Evolutionary conservation across 1,140 invertebrate genomes (phyloP).

Genomic region (Trypoxylus dichotomus): DNA sequence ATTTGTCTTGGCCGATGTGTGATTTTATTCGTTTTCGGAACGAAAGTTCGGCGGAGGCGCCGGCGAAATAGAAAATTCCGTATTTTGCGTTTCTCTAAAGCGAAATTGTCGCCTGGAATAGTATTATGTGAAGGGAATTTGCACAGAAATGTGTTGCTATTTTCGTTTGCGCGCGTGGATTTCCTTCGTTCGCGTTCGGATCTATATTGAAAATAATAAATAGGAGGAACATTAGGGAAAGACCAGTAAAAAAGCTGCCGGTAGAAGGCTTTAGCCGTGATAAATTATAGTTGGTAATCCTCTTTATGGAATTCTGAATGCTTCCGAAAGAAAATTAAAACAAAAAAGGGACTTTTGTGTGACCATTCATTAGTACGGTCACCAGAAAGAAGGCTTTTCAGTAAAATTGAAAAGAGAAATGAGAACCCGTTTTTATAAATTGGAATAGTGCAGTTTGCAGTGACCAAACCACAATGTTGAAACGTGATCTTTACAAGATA

Average conservation of each 20-base stretch:
- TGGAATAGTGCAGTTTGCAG: no score
- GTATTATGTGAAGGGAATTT: background rate
- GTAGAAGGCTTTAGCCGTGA: background rate
- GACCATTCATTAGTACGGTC: no score
- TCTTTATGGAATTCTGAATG: background rate
- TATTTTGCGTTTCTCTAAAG: conserved; percentile 9
- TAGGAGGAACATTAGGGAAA: background rate
- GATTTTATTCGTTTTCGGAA: background rate
- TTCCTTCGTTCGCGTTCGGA: background rate
- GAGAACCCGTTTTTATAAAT: no score
- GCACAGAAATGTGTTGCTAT: background rate
- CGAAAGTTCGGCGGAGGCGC: background rate
- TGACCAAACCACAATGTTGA: no score
- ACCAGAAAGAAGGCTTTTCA: no score
- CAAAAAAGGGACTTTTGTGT: no score
- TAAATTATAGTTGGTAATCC: background rate
- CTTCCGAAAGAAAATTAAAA: no score
- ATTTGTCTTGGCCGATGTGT: conserved; percentile 22
- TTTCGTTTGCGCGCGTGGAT: background rate
- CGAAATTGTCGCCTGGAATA: background rate
- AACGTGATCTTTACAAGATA: no score
- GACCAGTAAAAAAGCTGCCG: background rate
- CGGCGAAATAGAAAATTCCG: conserved; percentile 6
- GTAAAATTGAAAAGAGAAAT: no score
- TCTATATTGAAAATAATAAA: conserved; percentile 8